Evolutionary conservation across 2,888 invertebrate genomes (phyloP).

Genomic region (Barypeithes pellucidus): DNA sequence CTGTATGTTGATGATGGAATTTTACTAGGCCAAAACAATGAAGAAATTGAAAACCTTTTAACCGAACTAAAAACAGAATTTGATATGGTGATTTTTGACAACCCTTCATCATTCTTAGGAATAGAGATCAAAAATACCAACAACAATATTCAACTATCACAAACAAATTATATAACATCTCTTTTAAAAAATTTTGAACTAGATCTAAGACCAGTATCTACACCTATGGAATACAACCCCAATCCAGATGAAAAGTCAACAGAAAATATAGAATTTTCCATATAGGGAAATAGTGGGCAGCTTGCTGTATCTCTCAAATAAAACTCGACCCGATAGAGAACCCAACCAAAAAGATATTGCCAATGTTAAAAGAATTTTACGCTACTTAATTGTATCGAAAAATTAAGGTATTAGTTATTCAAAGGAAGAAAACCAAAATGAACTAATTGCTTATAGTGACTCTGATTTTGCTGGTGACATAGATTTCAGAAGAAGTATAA

Average conservation of each 20-base stretch:
- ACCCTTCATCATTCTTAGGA: constrained; percentile 36
- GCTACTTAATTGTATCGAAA: background rate
- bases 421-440: background rate
- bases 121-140: constrained; percentile 31
- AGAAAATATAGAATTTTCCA: background rate
- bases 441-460: constrained; percentile 42
- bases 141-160: constrained; percentile 19
- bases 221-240: constrained; percentile 43
- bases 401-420: background rate
- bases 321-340: constrained; percentile 53
- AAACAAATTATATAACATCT: constrained; percentile 43
- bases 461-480: constrained; percentile 55
- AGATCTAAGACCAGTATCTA: constrained; percentile 56
- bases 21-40: constrained; percentile 22
- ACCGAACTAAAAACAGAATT: constrained; percentile 26
- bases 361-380: background rate
- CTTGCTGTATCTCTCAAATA: constrained; percentile 53
- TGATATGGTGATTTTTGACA: constrained; percentile 29
- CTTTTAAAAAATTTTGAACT: constrained; percentile 52
- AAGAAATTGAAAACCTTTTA: constrained; percentile 32
- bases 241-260: background rate
- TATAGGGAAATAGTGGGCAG: constrained; percentile 43
- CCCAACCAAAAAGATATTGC: constrained; percentile 17
- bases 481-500: constrained; percentile 47
- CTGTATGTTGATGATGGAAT: constrained; percentile 52